Evolutionary conservation across 2,113 vertebrate genomes (phyloP), one percentile per base, ranked within the genome.

Genomic region (Tinamus guttatus): DNA sequence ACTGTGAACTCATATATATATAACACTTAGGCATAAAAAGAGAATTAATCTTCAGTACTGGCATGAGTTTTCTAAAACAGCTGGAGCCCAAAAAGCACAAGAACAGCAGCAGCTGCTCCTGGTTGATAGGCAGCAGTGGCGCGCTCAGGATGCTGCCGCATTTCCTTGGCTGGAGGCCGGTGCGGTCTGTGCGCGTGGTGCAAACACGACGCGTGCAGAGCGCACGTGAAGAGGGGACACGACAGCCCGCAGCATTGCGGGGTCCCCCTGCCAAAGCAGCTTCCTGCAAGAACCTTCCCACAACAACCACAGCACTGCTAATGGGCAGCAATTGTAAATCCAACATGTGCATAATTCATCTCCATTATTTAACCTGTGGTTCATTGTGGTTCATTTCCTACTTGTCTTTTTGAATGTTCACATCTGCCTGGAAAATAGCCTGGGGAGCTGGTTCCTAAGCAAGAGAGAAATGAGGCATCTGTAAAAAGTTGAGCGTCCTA

Each of bases 91-190:
- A 69, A 59, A 90, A 7, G 7, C 36, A 68, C n/a, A 59, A 14
- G 45, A 38, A 54, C 28, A 75, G 14, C 43, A 70, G 7, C 9
- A 40, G 19, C 22, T 63, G 20, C 65, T 87, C 13, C 59, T 71
- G 28, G 7, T 8, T 87, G 51, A 56, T 56, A 69, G 25, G 38
- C 54, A 82, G 71, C 15, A 77, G 17, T 13, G 74, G 17, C 14
- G 1, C 1, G 0, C 6, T 80, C 49, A 67, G 36, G 51, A 40
- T 41, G 24, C 16, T 74, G 9, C 8, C 2, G 0, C 54, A 76
- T 70, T 92, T 89, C 85, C 75, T 82, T 30, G 92, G 56, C 77
- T 91, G 81, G 75, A 84, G 32, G 73, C 87, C 56, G 60, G 4
- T 11, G 7, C 21, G n/a, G 14, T 77, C 25, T 63, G 20, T 27